Conservation (phyloP, 2,888 invertebrate genomes). For the Rugalucina vietnamica region DNA sequence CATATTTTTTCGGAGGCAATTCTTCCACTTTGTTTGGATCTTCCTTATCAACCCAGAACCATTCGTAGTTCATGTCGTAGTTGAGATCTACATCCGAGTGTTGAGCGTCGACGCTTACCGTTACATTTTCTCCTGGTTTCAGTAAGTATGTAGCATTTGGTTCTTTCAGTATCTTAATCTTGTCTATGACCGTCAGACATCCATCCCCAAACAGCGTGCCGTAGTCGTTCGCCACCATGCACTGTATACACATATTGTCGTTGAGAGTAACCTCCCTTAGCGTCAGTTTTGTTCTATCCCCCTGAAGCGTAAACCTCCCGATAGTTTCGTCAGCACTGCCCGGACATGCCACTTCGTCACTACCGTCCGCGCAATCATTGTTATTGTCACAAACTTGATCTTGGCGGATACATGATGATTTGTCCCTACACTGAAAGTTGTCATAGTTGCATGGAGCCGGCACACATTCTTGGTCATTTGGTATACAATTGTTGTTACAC, state of each 20-base stretch:
- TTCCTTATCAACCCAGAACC: conserved; percentile 29
- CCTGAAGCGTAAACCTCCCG: conserved; percentile 16
- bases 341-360: neutral
- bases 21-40: neutral
- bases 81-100: conserved; percentile 27
- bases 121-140: conserved; percentile 19
- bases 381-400: neutral
- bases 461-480: too few relatives aligned
- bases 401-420: neutral
- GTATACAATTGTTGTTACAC: too few relatives aligned
- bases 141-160: conserved; percentile 49
- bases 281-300: conserved; percentile 20
- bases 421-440: neutral
- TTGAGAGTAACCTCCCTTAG: conserved; percentile 13
- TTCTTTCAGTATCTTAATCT: conserved; percentile 13
- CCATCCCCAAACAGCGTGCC: conserved; percentile 42
- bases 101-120: conserved; percentile 35
- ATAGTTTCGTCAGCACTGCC: neutral
- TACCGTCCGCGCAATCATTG: neutral
- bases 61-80: conserved; percentile 32
- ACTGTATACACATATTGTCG: conserved; percentile 51
- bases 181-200: conserved; percentile 56
- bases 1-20: neutral
- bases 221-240: conserved; percentile 44
- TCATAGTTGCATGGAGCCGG: neutral